Evolutionary conservation across 2,888 invertebrate genomes (phyloP).

Genomic region (Melinaea menophilus): DNA sequence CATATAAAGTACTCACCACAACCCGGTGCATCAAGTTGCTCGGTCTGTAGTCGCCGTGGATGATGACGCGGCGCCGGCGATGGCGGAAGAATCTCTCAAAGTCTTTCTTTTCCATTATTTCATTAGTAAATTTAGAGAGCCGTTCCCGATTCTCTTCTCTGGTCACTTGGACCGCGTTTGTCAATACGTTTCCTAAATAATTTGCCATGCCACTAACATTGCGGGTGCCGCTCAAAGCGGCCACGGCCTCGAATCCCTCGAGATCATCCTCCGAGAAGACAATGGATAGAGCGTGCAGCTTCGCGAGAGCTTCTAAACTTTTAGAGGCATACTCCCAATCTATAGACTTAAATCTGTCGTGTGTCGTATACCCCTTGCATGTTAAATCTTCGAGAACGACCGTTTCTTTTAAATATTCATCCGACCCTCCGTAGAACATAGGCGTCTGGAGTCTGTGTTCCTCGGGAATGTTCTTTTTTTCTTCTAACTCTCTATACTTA

Average conservation of each 20-base stretch:
- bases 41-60: constrained; percentile 37
- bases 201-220: constrained; percentile 19
- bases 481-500: constrained; percentile 34
- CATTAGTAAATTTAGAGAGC: constrained; percentile 35
- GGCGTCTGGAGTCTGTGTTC: constrained; percentile 38
- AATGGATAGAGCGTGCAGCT: constrained; percentile 50
- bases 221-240: constrained; percentile 10
- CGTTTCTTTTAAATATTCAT: constrained; percentile 32
- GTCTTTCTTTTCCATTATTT: constrained; percentile 11
- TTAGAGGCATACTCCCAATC: constrained; percentile 43
- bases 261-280: constrained; percentile 43
- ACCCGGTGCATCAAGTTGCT: constrained; percentile 37
- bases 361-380: constrained; percentile 34
- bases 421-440: constrained; percentile 33
- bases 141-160: constrained; percentile 40
- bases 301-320: constrained; percentile 41
- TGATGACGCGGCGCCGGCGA: constrained; percentile 29
- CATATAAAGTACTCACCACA: constrained; percentile 2
- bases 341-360: constrained; percentile 37
- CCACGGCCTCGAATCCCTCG: constrained; percentile 33
- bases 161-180: constrained; percentile 30
- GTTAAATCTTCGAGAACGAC: constrained; percentile 42
- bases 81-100: constrained; percentile 33
- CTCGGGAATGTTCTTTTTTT: constrained; percentile 30
- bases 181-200: constrained; percentile 24